Conservation (phyloP, 2,888 invertebrate genomes). For the Laothoe populi region DNA sequence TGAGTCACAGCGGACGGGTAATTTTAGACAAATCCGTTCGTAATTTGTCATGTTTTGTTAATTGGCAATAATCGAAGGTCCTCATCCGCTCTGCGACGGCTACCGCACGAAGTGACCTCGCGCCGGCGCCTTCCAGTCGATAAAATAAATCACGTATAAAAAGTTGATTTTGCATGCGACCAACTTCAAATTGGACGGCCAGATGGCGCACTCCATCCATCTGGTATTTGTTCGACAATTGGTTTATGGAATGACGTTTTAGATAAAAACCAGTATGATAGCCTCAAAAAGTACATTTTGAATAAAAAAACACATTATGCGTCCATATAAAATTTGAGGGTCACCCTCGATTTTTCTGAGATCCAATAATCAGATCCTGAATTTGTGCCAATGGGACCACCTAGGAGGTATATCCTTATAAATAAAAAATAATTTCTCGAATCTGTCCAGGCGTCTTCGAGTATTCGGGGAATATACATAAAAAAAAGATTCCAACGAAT, state of each 20-base stretch:
- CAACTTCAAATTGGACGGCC: constrained; percentile 16
- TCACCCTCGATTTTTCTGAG: too few species aligned
- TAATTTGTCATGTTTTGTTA: constrained; percentile 1
- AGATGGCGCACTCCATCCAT: constrained; percentile 23
- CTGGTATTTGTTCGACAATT: constrained; percentile 22
- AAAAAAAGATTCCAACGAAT: too few species aligned
- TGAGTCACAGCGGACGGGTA: neutral
- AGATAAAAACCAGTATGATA: too few species aligned
- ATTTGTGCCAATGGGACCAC: too few species aligned
- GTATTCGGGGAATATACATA: too few species aligned
- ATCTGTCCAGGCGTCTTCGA: too few species aligned
- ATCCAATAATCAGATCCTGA: too few species aligned
- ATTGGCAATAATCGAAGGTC: constrained; percentile 7
- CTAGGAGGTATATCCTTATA: too few species aligned
- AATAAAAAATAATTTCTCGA: too few species aligned
- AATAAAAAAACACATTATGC: too few species aligned
- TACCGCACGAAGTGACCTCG: constrained; percentile 32
- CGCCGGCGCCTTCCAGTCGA: constrained; percentile 45
- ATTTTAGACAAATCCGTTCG: neutral
- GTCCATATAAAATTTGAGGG: too few species aligned
- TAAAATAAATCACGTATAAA: constrained; percentile 33
- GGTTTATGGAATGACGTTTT: neutral
- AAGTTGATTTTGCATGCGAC: constrained; percentile 26
- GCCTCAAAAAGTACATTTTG: too few species aligned
- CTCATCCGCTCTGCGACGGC: constrained; percentile 16